Evolutionary conservation across 2,888 invertebrate species (phyloP), one percentile per base, ranked within the genome.

Genomic region (Athrips mouffetella): DNA sequence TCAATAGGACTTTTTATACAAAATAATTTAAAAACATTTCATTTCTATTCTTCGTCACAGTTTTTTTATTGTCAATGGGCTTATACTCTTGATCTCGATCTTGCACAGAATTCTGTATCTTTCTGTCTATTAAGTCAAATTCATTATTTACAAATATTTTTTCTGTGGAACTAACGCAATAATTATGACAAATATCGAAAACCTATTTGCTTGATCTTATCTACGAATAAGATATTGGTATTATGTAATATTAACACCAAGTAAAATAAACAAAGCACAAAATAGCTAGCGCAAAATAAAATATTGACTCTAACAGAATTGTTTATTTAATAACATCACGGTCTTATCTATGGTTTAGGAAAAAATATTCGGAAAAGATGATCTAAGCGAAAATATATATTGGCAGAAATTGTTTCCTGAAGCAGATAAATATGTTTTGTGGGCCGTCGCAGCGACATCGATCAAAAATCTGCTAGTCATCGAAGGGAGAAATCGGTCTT

Each of bases 391-490:
- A 67, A 64, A 70, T 67, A 73, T 71, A 66, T 73, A 69, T 70
- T 62, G 69, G 57, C 60, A 64, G 63, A 74, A 71, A 75, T 73
- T 70, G 70, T 75, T 73, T 69, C 68, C 65, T 69, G 62, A 61
- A 67, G 63, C 67, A 70, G 70, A 73, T 76, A 76, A 76, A 76
- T 74, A 75, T 72, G 70, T 74, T 71, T 62, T 62, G 57, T 33
- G 46, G 53, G 52, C 27, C 47, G 53, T 49, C 50, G 56, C 50
- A 53, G 58, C 58, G 64, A 65, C 75, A 76, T 77, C 73, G 67
- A 76, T 76, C 77, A 76, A 70, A 71, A 70, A 76, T 66, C 65
- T 62, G 63, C 70, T 59, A 76, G 75, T 76, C 77, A 77, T 65
- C 58, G 60, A 52, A 48, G 55, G 48, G 57, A 59, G 55, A 64